A percentile compares a stretch with the other conserved stretches of the same genome.
These are phyloP conservation scores for Trichogramma dendrolimi DNA, from an alignment of 2,888 invertebrate species.

Conservation along the genomic window DNA sequence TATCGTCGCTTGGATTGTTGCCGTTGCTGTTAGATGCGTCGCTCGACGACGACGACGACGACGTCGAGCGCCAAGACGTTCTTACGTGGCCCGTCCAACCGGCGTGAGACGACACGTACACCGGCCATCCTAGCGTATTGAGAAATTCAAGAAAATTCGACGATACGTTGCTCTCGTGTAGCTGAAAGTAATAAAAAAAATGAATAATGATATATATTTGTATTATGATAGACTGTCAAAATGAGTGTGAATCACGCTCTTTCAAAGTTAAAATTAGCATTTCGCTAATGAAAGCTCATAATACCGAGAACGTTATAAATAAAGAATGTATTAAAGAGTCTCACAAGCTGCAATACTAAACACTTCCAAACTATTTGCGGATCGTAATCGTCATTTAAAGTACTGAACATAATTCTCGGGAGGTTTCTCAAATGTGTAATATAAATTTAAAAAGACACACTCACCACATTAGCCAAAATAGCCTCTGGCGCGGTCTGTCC, in stretches of 20 bases:
- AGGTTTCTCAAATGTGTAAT: not conserved
- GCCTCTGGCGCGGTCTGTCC: conserved; percentile 75
- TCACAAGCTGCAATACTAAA: no score
- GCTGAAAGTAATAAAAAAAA: conserved; percentile 28
- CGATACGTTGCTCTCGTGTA: conserved; percentile 52
- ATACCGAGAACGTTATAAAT: no score
- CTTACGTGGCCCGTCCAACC: conserved; percentile 91
- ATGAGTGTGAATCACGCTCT: no score
- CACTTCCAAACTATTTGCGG: no score
- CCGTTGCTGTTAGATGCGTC: not conserved
- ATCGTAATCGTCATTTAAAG: no score
- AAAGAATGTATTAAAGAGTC: no score
- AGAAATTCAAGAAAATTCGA: conserved; percentile 59
- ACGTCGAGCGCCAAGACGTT: conserved; percentile 72
- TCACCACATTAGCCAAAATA: conserved; percentile 74
- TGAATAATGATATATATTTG: not conserved
- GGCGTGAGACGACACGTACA: conserved; percentile 78
- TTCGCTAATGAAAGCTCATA: no score
- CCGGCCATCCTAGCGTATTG: conserved; percentile 78
- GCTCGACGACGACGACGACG: conserved; percentile 60
- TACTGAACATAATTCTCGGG: no score
- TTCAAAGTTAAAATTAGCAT: no score
- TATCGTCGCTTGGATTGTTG: conserved; percentile 35
- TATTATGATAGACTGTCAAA: not conserved
- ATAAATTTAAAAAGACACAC: conserved; percentile 15